These are phyloP conservation scores for Phylloscopus whistleri DNA, from an alignment of 2,113 vertebrate genomes.

Conservation along the genomic window DNA sequence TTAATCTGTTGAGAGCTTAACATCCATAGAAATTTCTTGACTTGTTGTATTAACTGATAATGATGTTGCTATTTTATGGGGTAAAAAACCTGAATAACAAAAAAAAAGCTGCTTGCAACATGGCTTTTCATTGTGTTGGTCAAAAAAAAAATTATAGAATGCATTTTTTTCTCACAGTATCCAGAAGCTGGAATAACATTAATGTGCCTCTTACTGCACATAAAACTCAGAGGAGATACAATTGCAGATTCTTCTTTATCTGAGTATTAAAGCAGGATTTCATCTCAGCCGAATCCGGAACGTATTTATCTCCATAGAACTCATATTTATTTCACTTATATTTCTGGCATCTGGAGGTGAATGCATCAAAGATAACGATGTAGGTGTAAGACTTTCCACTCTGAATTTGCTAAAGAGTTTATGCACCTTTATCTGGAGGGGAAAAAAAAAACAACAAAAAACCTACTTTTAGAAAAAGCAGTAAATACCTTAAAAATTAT, in stretches of 20 bases:
- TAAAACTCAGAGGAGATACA: conserved; percentile 52
- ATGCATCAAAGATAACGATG: conserved; percentile 84
- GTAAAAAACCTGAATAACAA: not conserved
- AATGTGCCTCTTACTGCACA: conserved; percentile 79
- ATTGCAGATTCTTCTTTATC: conserved; percentile 45
- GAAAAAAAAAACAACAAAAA: not conserved
- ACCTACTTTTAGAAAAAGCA: not conserved
- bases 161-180: conserved; percentile 72
- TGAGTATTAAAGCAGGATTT: conserved; percentile 49
- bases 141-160: conserved; percentile 56
- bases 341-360: conserved; percentile 63
- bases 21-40: conserved; percentile 49
- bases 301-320: conserved; percentile 85
- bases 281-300: conserved; percentile 80
- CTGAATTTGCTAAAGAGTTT: conserved; percentile 78
- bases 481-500: not conserved
- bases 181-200: conserved; percentile 67
- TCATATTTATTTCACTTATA: conserved; percentile 77
- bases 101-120: conserved; percentile 51
- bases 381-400: conserved; percentile 72
- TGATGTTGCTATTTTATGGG: conserved; percentile 30
- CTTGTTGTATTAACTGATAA: conserved; percentile 32
- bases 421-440: conserved; percentile 70
- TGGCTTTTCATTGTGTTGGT: conserved; percentile 71
- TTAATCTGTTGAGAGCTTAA: conserved; percentile 67